Evolutionary conservation across 1,140 invertebrate genomes (phyloP).

Genomic region (Cyclina sinensis): DNA sequence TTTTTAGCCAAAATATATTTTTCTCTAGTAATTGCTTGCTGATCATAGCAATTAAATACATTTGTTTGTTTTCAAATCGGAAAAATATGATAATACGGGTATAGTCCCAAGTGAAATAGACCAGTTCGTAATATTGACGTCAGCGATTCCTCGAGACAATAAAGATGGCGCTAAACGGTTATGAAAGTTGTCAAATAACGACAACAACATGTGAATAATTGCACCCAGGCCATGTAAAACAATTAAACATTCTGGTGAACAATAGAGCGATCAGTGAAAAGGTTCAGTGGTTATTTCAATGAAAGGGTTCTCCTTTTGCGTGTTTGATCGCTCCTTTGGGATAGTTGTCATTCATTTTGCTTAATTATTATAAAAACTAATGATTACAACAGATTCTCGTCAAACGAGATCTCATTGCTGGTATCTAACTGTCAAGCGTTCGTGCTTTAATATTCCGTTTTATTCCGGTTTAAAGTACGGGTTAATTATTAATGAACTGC

Average conservation of each 20-base stretch:
- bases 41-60: not conserved
- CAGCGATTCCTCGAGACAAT: not conserved
- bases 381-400: constrained; percentile 33
- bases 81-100: constrained; percentile 54
- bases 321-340: constrained; percentile 49
- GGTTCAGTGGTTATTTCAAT: constrained; percentile 57
- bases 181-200: constrained; percentile 43
- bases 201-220: constrained; percentile 40
- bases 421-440: constrained; percentile 1
- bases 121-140: constrained; percentile 42
- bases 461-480: constrained; percentile 18
- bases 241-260: constrained; percentile 45
- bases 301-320: constrained; percentile 47
- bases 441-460: constrained; percentile 21
- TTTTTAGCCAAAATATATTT: not conserved
- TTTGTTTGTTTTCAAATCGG: constrained; percentile 6
- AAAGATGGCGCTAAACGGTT: constrained; percentile 52
- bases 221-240: constrained; percentile 52
- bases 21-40: constrained; percentile 7
- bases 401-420: constrained; percentile 40
- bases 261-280: constrained; percentile 36
- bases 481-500: constrained; percentile 22
- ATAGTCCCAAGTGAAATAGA: not conserved
- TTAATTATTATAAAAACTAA: constrained; percentile 54
- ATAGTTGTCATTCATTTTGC: constrained; percentile 49